phyloP scores from a whole-genome alignment of 2,888 invertebrate species.

The Didymodactylos carnosus region DNA sequence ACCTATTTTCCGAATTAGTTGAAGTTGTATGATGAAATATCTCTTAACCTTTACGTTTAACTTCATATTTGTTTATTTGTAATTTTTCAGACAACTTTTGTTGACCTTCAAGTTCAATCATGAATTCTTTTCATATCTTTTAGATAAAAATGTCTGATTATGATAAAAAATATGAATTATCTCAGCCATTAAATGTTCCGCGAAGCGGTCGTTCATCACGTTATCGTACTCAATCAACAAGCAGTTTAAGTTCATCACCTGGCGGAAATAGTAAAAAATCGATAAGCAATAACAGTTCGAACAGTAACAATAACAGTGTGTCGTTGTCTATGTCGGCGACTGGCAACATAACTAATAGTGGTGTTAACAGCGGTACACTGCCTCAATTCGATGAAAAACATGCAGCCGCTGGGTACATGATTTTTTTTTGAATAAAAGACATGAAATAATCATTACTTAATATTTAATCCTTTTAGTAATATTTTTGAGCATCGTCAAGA shows the following conservation, averaged over 20 bases:
- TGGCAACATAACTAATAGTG: background rate
- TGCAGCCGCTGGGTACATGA: background rate
- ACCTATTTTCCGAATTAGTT: no score
- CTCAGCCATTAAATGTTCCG: background rate
- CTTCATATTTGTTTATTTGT: no score
- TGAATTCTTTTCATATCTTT: no score
- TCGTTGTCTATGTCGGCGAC: background rate
- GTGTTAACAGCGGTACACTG: background rate
- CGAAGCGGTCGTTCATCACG: background rate
- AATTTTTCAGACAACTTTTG: no score
- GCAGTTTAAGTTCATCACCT: background rate
- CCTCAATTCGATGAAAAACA: background rate
- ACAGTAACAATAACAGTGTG: background rate
- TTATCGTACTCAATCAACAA: background rate
- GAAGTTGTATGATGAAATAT: no score
- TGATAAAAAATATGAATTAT: no score
- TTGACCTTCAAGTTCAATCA: no score
- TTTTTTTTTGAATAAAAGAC: no score
- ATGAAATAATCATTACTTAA: no score
- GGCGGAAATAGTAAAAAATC: background rate
- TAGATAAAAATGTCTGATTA: no score
- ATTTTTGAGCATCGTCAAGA: conserved; percentile 79
- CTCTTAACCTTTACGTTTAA: no score
- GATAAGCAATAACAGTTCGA: background rate
- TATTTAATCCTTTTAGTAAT: conserved; percentile 19